Evolutionary conservation across 2,888 invertebrate genomes (phyloP), one percentile per base, ranked within the genome.

Genomic region (Pristionchus maxplancki): DNA sequence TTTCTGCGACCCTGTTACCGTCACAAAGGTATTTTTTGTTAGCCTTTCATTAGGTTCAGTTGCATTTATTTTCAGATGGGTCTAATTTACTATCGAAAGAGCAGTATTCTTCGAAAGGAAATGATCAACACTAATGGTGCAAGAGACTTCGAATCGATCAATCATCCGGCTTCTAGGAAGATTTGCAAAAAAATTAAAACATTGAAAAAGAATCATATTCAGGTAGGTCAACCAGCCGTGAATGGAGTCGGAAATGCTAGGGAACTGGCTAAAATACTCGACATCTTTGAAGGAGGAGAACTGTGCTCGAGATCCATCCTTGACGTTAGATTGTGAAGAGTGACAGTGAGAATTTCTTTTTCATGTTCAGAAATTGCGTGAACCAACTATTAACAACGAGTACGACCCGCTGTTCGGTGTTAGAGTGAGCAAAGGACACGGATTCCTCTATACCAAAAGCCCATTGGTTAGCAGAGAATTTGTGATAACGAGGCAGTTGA

Each of bases 141-240:
- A 24, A 83, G 50, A 34, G 83, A 83, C 37, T 83, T 44, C n/a
- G 58, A 83, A 34, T 4, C 58, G 5, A 24, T 48, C 53, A 83
- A 83, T 20, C 31, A 83, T 83, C 83, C 83, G 6, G 83, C 20
- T 1, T 28, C n/a, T 13, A 83, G 83, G 37, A 37, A n/a, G n/a
- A n/a, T n/a, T n/a, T n/a, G n/a, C n/a, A n/a, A n/a, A n/a, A n/a
- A n/a, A n/a, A n/a, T n/a, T n/a, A n/a, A n/a, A n/a, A n/a, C n/a
- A n/a, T n/a, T n/a, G n/a, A n/a, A n/a, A n/a, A n/a, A n/a, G n/a
- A n/a, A n/a, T n/a, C n/a, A n/a, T n/a, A n/a, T n/a, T n/a, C 13
- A 83, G 58, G 15, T 83, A n/a, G 53, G 83, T 34, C 83, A 83
- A 83, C 83, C 83, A 20, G 83, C 58, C 1, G 53, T 37, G 34